Evolutionary conservation across 2,797 vertebrate species (phyloP), one percentile per base, ranked within the genome.

Genomic region (Oreonectes daqikongensis): DNA sequence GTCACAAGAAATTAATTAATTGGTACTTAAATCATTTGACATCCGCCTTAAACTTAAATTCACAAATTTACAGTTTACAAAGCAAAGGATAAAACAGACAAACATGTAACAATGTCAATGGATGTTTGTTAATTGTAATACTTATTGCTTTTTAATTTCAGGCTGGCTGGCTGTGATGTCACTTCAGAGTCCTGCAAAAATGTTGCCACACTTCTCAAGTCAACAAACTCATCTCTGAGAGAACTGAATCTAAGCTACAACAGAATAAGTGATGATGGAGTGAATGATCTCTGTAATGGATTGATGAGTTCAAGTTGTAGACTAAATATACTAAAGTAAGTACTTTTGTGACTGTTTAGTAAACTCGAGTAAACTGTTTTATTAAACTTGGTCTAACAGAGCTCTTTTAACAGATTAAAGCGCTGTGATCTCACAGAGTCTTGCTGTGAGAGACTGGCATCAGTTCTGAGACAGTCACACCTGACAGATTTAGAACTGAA

Each of bases 241-340:
- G 65, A 74, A 57, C 42, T 82, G 10, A 60, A 82, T 42, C 66
- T 77, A 48, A 80, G 78, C 22, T 7, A 26, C 40, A 78, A 74
- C 35, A 52, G 4, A 15, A 59, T 75, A 30, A 10, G 1, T 20
- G n/a, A 6, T 4, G 0, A 17, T 6, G 78, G 78, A 69, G 4
- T 82, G 17, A 1, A 15, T 1, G 1, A 5, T 14, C 48, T 82
- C 10, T 79, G 68, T n/a, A 1, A 1, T 14, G 69, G 78, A 2
- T 50, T 82, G 18, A 20, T 26, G 26, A 79, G 64, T 55, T 57
- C 59, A 44, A 50, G 60, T 20, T 82, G 81, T n/a, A 72, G 17
- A 6, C 30, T 81, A 24, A 1, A 75, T 52, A 78, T 35, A 74
- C 42, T 81, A 30, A 70, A 53, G 80, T 81, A 78, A 35, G 61